Conservation (phyloP, 1,140 invertebrate genomes). For the Papilio polytes region DNA sequence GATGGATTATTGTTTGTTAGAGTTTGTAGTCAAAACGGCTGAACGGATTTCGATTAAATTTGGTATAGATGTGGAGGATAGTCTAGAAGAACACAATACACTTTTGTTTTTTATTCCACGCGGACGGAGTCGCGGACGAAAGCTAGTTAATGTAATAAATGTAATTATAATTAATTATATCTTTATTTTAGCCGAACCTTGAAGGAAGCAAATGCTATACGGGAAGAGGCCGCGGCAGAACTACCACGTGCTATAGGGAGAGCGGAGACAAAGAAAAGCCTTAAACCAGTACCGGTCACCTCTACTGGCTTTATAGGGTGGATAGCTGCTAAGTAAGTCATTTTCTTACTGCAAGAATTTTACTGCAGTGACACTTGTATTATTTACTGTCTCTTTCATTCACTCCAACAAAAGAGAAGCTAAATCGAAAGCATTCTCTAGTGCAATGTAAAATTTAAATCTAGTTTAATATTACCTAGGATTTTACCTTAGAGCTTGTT, state of each 20-base stretch:
- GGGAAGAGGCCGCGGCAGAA: slow-evolving; percentile 53
- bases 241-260: slow-evolving; percentile 55
- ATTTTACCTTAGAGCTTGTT: background rate
- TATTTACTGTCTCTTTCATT: background rate
- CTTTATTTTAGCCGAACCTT: slow-evolving; percentile 53
- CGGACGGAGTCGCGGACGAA: no score
- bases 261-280: slow-evolving; percentile 55
- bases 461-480: background rate
- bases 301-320: slow-evolving; percentile 71
- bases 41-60: no score
- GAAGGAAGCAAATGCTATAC: slow-evolving; percentile 59
- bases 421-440: background rate
- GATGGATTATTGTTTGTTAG: no score
- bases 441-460: background rate
- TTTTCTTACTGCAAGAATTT: slow-evolving; percentile 36
- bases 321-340: slow-evolving; percentile 69
- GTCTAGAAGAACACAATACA: no score
- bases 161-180: background rate
- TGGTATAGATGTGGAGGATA: no score
- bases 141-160: no score
- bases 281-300: slow-evolving; percentile 73
- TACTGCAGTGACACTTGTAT: background rate
- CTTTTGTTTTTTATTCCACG: no score
- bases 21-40: no score
- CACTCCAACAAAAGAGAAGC: background rate